phyloP scores from a whole-genome alignment of 2,113 vertebrate species.

The Protobothrops flavoviridis region DNA sequence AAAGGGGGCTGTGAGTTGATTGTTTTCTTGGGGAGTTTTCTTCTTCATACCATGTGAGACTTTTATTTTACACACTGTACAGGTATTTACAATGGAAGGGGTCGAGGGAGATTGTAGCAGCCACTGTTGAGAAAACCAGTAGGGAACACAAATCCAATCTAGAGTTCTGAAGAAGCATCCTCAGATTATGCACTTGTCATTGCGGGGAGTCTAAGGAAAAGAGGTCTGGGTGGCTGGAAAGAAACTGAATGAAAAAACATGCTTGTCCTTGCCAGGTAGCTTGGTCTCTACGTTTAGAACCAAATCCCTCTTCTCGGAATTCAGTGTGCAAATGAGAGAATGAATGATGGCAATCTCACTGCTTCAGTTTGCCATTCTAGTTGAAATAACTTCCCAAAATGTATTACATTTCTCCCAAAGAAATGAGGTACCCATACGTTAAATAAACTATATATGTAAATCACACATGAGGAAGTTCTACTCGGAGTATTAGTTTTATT shows the following conservation, averaged over 20 bases:
- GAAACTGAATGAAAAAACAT: background rate
- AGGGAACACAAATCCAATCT: conserved; percentile 21
- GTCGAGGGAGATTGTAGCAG: conserved; percentile 24
- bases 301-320: background rate
- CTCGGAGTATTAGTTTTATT: background rate
- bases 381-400: background rate
- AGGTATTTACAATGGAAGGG: conserved; percentile 88
- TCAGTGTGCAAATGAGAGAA: background rate
- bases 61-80: conserved; percentile 81
- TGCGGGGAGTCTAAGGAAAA: background rate
- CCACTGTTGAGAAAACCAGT: conserved; percentile 25
- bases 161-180: conserved; percentile 41
- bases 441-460: background rate
- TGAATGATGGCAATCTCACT: background rate
- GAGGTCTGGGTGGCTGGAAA: background rate
- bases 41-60: conserved; percentile 65
- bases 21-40: conserved; percentile 21
- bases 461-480: background rate
- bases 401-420: background rate
- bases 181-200: conserved; percentile 48
- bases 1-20: conserved; percentile 65
- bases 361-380: background rate
- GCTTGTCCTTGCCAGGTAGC: background rate
- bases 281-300: background rate
- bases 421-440: background rate